Conservation (phyloP, 2,113 vertebrate genomes). For the Procavia capensis region DNA sequence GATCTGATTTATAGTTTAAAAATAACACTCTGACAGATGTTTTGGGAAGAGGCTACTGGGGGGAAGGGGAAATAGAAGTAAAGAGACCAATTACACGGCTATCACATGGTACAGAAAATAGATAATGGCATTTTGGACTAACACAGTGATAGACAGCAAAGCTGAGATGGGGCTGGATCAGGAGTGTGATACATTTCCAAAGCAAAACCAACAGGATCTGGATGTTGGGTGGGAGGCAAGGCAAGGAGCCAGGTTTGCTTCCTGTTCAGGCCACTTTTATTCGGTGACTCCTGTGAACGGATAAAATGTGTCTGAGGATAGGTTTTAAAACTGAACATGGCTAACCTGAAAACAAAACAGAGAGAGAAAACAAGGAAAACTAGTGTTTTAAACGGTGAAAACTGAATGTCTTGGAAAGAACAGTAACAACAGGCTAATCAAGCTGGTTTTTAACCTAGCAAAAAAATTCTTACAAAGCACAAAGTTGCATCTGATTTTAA, state of each 20-base stretch:
- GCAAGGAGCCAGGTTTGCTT: neutral
- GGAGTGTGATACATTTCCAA: neutral
- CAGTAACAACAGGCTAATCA: neutral
- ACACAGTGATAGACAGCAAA: neutral
- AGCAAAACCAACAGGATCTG: neutral
- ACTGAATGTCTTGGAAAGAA: neutral
- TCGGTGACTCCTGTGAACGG: neutral
- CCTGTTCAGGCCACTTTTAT: neutral
- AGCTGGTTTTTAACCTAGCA: neutral
- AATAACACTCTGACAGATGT: neutral
- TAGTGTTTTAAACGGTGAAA: neutral
- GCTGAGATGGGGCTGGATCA: neutral
- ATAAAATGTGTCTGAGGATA: neutral
- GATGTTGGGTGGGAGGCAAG: neutral
- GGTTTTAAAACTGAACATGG: neutral
- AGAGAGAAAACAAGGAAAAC: neutral
- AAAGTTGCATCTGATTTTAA: neutral
- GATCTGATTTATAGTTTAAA: neutral
- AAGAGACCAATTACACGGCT: neutral
- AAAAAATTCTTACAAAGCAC: neutral
- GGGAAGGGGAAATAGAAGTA: neutral
- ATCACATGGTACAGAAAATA: neutral
- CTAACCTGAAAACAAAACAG: neutral
- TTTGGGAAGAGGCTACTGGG: neutral
- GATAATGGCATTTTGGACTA: neutral